Evolutionary conservation across 2,797 vertebrate genomes (phyloP).

Genomic region (Cuniculus paca): DNA sequence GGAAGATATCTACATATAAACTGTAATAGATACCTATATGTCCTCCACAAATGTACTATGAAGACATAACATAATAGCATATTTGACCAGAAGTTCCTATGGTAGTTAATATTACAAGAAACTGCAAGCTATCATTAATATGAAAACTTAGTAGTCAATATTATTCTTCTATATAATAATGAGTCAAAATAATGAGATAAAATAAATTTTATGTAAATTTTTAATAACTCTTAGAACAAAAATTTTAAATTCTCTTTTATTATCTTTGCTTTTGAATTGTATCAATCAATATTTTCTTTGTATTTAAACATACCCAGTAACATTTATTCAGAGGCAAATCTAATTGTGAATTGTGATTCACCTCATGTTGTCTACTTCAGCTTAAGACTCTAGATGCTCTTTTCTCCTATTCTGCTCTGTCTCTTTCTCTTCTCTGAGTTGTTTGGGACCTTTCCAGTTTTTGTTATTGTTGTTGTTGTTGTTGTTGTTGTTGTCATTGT

Average conservation of each 20-base stretch:
- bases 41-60: background rate
- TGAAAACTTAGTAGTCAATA: background rate
- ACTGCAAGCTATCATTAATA: background rate
- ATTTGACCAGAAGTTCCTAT: background rate
- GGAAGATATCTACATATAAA: background rate
- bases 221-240: background rate
- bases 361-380: background rate
- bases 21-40: background rate
- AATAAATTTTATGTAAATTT: background rate
- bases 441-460: background rate
- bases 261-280: background rate
- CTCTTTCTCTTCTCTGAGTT: background rate
- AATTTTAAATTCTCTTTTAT: background rate
- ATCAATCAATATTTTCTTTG: background rate
- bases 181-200: too few species aligned
- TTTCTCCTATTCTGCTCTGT: background rate
- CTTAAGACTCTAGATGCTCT: background rate
- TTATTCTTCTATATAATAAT: background rate
- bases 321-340: background rate
- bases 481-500: too few species aligned
- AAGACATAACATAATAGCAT: background rate
- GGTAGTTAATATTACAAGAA: conserved; percentile 1
- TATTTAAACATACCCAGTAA: background rate
- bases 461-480: background rate
- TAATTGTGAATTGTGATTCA: background rate